These are phyloP conservation scores for Zelostemma sp. DNA, from an alignment of 1,140 invertebrate genomes.

Conservation along the genomic window DNA sequence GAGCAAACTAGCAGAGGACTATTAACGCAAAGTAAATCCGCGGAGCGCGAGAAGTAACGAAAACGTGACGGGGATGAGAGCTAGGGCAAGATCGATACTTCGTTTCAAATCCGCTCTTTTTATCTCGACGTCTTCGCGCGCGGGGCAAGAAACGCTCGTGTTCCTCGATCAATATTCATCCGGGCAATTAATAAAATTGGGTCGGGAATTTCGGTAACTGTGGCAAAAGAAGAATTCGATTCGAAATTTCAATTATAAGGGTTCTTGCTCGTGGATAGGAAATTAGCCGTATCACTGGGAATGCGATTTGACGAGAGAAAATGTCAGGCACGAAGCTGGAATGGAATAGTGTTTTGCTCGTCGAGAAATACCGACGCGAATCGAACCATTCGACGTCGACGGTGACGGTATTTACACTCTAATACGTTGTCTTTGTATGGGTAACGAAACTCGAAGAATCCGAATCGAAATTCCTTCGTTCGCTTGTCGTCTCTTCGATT, in stretches of 20 bases:
- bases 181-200: no score
- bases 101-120: conserved; percentile 1
- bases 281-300: conserved; percentile 22
- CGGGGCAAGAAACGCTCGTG: background rate
- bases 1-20: conserved; percentile 27
- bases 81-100: conserved; percentile 37
- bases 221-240: no score
- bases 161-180: background rate
- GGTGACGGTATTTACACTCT: conserved; percentile 25
- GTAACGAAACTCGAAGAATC: background rate
- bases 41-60: conserved; percentile 12
- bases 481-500: no score
- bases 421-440: conserved; percentile 26
- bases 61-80: conserved; percentile 7
- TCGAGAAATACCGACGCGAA: conserved; percentile 41
- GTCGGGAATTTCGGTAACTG: no score
- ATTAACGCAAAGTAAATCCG: conserved; percentile 48
- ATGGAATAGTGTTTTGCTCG: conserved; percentile 35
- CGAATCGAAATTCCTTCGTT: conserved; percentile 4
- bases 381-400: conserved; percentile 27
- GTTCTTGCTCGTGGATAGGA: no score
- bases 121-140: background rate
- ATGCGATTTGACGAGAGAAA: conserved; percentile 38
- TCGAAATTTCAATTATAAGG: no score
- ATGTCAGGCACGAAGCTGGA: conserved; percentile 43